These are phyloP conservation scores for Heliconius melpomene DNA, from an alignment of 1,140 invertebrate species.

Conservation along the genomic window DNA sequence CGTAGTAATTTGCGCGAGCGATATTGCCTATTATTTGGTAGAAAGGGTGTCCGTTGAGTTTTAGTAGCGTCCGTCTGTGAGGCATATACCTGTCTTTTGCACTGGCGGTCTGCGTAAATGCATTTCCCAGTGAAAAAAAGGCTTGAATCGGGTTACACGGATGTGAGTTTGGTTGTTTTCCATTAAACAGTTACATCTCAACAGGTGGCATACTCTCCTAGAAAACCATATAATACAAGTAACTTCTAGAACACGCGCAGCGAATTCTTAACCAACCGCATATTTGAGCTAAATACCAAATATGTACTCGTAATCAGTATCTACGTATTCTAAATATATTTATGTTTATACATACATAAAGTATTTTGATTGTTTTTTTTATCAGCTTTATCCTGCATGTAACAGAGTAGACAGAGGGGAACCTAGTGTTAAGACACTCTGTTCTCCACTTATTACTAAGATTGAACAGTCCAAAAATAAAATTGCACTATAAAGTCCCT, in stretches of 20 bases:
- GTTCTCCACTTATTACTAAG: background rate
- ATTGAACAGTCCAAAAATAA: background rate
- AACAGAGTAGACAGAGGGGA: too few species aligned
- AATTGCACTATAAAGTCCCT: slow-evolving; percentile 17
- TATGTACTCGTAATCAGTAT: background rate
- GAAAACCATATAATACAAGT: slow-evolving; percentile 9
- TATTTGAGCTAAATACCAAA: slow-evolving; percentile 1
- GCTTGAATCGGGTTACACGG: too few species aligned
- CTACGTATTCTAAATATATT: background rate
- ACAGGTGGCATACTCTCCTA: slow-evolving; percentile 4
- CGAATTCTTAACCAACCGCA: background rate
- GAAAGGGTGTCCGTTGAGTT: too few species aligned
- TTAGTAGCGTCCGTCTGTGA: too few species aligned
- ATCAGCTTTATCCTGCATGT: too few species aligned
- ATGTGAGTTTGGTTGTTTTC: background rate
- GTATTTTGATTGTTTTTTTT: background rate
- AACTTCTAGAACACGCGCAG: slow-evolving; percentile 3
- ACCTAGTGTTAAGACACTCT: too few species aligned
- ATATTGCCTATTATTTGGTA: too few species aligned
- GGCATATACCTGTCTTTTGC: too few species aligned
- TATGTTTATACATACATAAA: background rate
- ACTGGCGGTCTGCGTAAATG: too few species aligned
- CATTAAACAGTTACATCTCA: background rate
- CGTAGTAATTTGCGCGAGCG: too few species aligned
- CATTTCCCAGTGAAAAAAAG: too few species aligned